Evolutionary conservation across 1,140 invertebrate genomes (phyloP), one percentile per base, ranked within the genome.

Genomic region (Nixonia krombeini): DNA sequence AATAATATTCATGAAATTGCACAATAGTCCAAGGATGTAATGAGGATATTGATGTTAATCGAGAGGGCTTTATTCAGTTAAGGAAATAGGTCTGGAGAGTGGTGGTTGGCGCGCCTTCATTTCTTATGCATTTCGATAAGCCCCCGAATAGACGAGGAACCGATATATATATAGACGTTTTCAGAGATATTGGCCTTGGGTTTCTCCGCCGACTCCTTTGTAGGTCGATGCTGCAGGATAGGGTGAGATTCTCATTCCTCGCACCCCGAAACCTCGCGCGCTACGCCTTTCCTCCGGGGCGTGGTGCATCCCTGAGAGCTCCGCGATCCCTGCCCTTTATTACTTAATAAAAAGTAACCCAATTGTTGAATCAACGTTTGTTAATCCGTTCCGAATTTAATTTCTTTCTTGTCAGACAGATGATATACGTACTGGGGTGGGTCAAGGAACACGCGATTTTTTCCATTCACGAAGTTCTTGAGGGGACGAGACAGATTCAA

Each of bases 141-240:
- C n/a, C n/a, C n/a, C n/a, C n/a, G n/a, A n/a, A n/a, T n/a, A n/a
- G n/a, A n/a, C n/a, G n/a, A n/a, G n/a, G n/a, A n/a, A n/a, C n/a
- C n/a, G n/a, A n/a, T n/a, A n/a, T n/a, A n/a, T n/a, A n/a, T n/a
- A n/a, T n/a, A n/a, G n/a, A n/a, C n/a, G n/a, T n/a, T n/a, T n/a
- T n/a, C n/a, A n/a, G n/a, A n/a, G n/a, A n/a, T n/a, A n/a, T n/a
- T n/a, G n/a, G n/a, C 55, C 63, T 66, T 66, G 63, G 59, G 57
- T 59, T 59, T 16, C 63, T 37, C 40, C 56, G 53, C 21, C 44
- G 63, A 55, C 50, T 55, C 55, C 56, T 66, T 66, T 66, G 50
- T 66, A 55, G 63, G 63, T 59, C 35, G 58, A 23, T 66, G 50
- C 37, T 50, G 26, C 63, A 55, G 44, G 63, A 55, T 55, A 35